Evolutionary conservation across 2,113 vertebrate species (phyloP).

Genomic region (Lanius collurio): DNA sequence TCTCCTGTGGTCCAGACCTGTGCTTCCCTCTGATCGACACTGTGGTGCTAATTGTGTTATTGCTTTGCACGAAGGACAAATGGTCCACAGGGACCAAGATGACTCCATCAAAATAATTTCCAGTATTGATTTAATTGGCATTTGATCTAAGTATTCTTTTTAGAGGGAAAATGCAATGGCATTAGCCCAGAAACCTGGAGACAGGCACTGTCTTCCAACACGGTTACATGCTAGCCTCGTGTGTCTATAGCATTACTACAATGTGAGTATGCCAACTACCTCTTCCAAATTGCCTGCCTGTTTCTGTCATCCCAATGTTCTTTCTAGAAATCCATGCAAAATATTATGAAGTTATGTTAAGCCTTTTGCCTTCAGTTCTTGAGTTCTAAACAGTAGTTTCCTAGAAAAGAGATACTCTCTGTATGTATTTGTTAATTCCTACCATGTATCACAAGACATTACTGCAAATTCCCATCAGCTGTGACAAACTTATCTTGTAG

Average conservation of each 20-base stretch:
- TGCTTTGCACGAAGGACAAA: neutral
- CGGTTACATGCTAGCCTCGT: neutral
- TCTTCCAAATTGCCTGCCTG: neutral
- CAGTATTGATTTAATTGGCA: neutral
- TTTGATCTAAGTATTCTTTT: neutral
- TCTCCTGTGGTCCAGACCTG: neutral
- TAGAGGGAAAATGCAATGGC: neutral
- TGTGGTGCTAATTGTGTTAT: neutral
- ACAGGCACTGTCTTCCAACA: neutral
- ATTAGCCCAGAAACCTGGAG: neutral
- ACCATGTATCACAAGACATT: constrained; percentile 36
- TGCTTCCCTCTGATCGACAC: neutral
- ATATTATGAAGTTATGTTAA: neutral
- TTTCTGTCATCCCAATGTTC: constrained; percentile 4
- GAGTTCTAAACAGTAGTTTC: constrained; percentile 29
- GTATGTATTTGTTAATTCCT: constrained; percentile 63
- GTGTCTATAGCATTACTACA: neutral
- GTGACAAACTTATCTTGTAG: constrained; percentile 69
- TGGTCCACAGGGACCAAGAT: neutral
- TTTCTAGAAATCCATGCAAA: neutral
- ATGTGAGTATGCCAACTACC: neutral
- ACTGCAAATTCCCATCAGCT: constrained; percentile 61
- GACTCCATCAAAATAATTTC: neutral
- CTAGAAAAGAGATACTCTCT: constrained; percentile 33
- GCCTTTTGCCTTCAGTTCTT: neutral